Conservation (phyloP, 2,113 vertebrate genomes). For the Scartelaos histophorus region DNA sequence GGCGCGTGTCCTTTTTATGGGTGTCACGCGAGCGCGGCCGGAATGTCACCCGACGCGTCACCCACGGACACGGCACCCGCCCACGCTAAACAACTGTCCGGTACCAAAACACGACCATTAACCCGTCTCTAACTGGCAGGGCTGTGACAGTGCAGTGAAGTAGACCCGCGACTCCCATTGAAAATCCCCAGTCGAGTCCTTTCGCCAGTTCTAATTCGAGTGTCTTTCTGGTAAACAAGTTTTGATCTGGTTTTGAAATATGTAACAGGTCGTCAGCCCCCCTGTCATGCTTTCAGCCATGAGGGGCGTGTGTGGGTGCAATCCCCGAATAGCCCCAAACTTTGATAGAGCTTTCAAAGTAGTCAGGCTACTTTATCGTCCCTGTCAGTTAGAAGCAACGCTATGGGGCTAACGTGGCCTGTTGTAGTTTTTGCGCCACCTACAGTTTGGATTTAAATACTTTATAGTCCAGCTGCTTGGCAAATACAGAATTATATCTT, state of each 20-base stretch:
- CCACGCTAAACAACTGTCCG: conserved; percentile 61
- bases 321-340: neutral
- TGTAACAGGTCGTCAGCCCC: neutral
- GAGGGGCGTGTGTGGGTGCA: neutral
- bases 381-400: neutral
- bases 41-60: conserved; percentile 61
- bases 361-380: neutral
- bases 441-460: neutral
- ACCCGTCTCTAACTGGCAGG: conserved; percentile 58
- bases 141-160: conserved; percentile 27
- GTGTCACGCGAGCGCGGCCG: conserved; percentile 52
- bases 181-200: neutral
- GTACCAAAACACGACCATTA: conserved; percentile 55
- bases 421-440: neutral
- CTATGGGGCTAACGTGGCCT: no score
- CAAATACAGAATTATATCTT: no score
- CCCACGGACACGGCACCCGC: conserved; percentile 39
- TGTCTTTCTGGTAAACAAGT: neutral
- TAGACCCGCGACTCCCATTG: conserved; percentile 21
- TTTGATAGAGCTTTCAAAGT: conserved; percentile 3
- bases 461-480: neutral
- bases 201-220: neutral
- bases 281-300: neutral
- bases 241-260: neutral
- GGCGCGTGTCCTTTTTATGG: conserved; percentile 60